Base-by-base conservation (phyloP, 2,797 vertebrate genomes). In the Hozukius guyotensis region DNA sequence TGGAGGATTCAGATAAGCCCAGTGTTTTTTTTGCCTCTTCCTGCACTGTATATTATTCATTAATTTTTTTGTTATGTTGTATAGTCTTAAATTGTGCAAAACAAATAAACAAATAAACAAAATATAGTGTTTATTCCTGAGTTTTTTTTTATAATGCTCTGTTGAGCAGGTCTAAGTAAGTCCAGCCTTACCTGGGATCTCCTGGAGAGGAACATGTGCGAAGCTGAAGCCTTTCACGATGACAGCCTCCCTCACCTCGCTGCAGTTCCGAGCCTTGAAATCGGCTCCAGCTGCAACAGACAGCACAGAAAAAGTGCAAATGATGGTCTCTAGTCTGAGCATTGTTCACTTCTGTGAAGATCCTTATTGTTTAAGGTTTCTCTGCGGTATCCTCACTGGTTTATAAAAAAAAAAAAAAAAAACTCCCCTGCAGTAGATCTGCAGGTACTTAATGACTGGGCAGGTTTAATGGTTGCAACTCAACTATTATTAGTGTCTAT, bases 161-260 rank as follows among this genome's bases (percentile, higher is more conserved):
- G 2, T 38, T 13, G 7, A 36, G n/a, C 75, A 31, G 38, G 56
- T 74, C 8, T 14, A 46, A 46, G 62, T 66, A 59, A 31, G 79
- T 65, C 36, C 68, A 76, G 2, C 61, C 96, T 96, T 97, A 99
- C 98, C 98, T 97, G 97, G 93, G 88, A 97, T 97, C 92, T 98
- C 96, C 94, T 97, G 97, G 34, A 95, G 96, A 81, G 97, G 97
- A 75, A 97, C 95, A 90, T 95, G 95, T 89, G 93, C 87, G 91
- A 98, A 94, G 94, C 95, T 97, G 96, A 97, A 98, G 83, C 97
- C 97, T 89, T 95, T 97, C 67, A 92, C 96, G 42, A 90, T 53
- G 78, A 96, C 97, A 72, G 96, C 96, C 85, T 97, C 96, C 83
- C 95, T 95, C 95, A 98, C 97, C 92, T 96, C 97, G 75, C 96